Conservation (phyloP, 1,140 invertebrate genomes). For the Drosophila mojavensis region DNA sequence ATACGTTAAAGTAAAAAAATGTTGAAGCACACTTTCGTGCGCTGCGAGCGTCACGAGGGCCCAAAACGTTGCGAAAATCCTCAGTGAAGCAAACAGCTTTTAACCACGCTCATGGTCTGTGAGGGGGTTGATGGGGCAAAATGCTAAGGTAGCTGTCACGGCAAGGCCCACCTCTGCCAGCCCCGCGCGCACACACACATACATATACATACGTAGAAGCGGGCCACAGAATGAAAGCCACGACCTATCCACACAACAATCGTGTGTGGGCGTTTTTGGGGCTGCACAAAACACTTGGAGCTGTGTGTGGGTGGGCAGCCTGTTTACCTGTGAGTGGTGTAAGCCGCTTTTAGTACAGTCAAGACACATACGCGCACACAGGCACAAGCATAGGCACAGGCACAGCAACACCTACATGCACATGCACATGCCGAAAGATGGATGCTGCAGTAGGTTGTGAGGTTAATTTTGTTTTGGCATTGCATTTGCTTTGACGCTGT, state of each 20-base stretch:
- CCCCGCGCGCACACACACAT: neutral
- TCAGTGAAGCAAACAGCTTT: slow-evolving; percentile 76
- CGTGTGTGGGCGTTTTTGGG: slow-evolving; percentile 66
- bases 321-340: slow-evolving; percentile 75
- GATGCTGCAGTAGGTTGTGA: slow-evolving; percentile 73
- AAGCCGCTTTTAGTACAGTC: slow-evolving; percentile 76
- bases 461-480: slow-evolving; percentile 76
- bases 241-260: slow-evolving; percentile 82
- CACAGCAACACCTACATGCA: neutral
- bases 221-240: slow-evolving; percentile 62
- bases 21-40: slow-evolving; percentile 48
- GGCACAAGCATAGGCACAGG: neutral
- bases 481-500: slow-evolving; percentile 42
- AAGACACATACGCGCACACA: slow-evolving; percentile 33
- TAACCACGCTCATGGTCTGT: slow-evolving; percentile 40
- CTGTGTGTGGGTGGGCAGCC: slow-evolving; percentile 29
- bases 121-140: slow-evolving; percentile 33
- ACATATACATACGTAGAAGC: slow-evolving; percentile 12
- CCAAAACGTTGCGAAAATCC: slow-evolving; percentile 75
- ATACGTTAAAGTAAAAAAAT: slow-evolving; percentile 58
- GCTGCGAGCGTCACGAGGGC: slow-evolving; percentile 22
- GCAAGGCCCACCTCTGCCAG: slow-evolving; percentile 15
- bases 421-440: slow-evolving; percentile 13
- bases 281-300: slow-evolving; percentile 55
- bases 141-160: slow-evolving; percentile 21